Conservation (phyloP, 2,797 vertebrate species). For the Antrozous pallidus region DNA sequence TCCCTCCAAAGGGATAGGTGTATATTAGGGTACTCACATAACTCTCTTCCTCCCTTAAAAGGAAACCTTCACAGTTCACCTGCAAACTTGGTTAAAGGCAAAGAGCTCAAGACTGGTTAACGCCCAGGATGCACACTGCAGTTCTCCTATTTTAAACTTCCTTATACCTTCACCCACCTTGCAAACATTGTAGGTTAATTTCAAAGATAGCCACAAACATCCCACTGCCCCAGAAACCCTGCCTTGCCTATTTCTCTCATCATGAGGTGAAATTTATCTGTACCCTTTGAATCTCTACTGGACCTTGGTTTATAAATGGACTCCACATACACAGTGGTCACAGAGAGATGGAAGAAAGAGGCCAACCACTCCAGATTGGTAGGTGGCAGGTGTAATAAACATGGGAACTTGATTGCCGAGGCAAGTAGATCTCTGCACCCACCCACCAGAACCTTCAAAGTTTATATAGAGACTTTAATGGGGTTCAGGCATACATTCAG, state of each 20-base stretch:
- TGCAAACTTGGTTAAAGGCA: neutral
- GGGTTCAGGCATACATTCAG: neutral
- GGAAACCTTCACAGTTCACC: neutral
- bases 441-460: neutral
- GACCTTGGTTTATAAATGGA: neutral
- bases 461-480: neutral
- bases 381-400: neutral
- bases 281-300: neutral
- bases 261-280: neutral
- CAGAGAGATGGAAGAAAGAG: neutral
- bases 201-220: neutral
- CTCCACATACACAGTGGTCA: neutral
- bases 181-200: neutral
- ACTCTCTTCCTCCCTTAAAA: neutral
- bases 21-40: neutral
- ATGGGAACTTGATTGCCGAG: neutral
- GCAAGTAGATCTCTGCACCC: neutral
- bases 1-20: neutral
- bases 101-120: neutral
- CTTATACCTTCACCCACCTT: neutral
- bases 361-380: neutral
- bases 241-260: neutral
- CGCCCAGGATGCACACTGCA: rapidly evolving
- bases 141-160: neutral
- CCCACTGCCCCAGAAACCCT: neutral